Percentiles rank a stretch among this genome's conserved stretches.
These are phyloP conservation scores for Pelobates cultripes DNA, from an alignment of 2,797 vertebrate species.

Conservation along the genomic window DNA sequence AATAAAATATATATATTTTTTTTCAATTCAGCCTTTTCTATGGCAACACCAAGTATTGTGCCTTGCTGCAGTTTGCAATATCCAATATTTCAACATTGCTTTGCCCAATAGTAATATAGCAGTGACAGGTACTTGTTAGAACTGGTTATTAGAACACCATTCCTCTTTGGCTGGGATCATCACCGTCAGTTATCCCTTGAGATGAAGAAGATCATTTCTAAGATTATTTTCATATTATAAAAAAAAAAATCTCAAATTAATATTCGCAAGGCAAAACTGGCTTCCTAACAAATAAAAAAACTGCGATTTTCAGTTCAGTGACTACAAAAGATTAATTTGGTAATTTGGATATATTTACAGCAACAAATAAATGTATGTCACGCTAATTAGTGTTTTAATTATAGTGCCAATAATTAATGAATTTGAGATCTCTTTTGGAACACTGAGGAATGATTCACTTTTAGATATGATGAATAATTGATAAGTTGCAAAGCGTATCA, in stretches of 20 bases:
- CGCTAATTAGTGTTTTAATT: conserved; percentile 39
- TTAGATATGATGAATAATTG: conserved; percentile 47
- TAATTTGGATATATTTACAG: conserved; percentile 34
- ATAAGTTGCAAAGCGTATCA: conserved; percentile 34
- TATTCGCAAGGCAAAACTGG: background rate
- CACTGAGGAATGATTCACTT: conserved; percentile 39
- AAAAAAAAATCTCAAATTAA: background rate
- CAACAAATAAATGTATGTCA: conserved; percentile 43
- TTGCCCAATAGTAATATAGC: too few relatives aligned
- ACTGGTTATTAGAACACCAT: too few relatives aligned
- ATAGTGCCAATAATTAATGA: conserved; percentile 48
- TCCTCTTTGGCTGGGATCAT: too few relatives aligned
- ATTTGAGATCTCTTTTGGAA: conserved; percentile 15
- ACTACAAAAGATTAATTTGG: background rate
- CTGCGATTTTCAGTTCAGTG: background rate
- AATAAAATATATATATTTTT: too few relatives aligned
- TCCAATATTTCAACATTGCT: too few relatives aligned
- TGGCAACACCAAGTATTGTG: too few relatives aligned
- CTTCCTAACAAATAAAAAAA: background rate
- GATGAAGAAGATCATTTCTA: too few relatives aligned
- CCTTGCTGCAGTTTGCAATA: too few relatives aligned
- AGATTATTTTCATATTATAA: too few relatives aligned
- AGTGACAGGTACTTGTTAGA: too few relatives aligned
- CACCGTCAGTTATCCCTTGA: too few relatives aligned
- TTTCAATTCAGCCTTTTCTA: too few relatives aligned